phyloP scores from a whole-genome alignment of 1,140 invertebrate genomes.

The Schlechtendalia chinensis region DNA sequence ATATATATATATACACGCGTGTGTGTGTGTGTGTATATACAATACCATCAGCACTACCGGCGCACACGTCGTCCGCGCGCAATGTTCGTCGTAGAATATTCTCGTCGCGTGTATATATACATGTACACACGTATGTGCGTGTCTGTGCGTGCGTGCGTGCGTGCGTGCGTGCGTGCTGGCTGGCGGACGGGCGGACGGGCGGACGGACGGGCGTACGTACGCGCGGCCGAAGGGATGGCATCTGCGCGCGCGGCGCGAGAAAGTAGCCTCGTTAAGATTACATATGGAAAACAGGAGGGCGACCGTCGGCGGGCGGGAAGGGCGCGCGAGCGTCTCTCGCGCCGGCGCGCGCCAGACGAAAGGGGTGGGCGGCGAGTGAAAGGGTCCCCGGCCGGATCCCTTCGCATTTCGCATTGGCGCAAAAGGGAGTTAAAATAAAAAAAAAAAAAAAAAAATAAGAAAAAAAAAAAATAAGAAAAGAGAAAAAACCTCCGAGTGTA shows the following conservation, averaged over 20 bases:
- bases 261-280: slow-evolving; percentile 49
- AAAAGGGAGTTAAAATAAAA: slow-evolving; percentile 50
- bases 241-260: slow-evolving; percentile 42
- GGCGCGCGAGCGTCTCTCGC: background rate
- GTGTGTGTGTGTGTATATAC: background rate
- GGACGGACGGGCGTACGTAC: no score
- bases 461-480: no score
- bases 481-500: slow-evolving; percentile 23
- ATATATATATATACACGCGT: background rate
- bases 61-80: background rate
- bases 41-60: slow-evolving; percentile 11
- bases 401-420: slow-evolving; percentile 48
- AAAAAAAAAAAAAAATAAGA: slow-evolving; percentile 1
- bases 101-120: slow-evolving; percentile 12
- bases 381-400: slow-evolving; percentile 38
- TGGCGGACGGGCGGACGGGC: no score
- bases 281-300: slow-evolving; percentile 47
- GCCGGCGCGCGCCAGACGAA: no score
- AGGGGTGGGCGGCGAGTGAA: slow-evolving; percentile 7
- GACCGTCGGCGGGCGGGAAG: background rate
- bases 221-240: slow-evolving; percentile 11
- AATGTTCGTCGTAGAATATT: slow-evolving; percentile 7
- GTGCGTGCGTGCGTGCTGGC: no score
- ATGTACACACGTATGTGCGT: no score
- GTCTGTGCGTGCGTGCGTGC: no score